Evolutionary conservation across 2,113 vertebrate species (phyloP), one percentile per base, ranked within the genome.

Genomic region (Mus pahari): DNA sequence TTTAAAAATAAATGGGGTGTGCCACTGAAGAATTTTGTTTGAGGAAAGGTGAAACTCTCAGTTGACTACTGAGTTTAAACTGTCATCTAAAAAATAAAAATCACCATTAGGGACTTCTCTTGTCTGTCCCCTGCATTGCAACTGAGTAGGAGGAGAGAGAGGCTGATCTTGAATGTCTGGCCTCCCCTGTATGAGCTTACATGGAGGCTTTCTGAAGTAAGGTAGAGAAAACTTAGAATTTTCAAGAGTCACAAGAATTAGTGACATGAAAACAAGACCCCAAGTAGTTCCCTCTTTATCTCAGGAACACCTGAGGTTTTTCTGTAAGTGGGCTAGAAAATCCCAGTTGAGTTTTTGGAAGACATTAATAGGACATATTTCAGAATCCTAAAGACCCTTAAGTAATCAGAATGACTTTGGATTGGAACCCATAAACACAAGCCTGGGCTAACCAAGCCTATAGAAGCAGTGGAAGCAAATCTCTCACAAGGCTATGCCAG

Each of bases 391-490:
- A 78, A 92, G 60, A 77, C 17, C 77, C 73, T 73, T 86, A 93
- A 81, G 53, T 89, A 58, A 70, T 62, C 74, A 68, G 53, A 42
- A 11, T 82, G 39, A 48, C 39, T 71, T 71, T 91, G 73, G 33
- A 53, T 93, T 66, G 79, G 45, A 93, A 70, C 66, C 60, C 48
- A 24, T 92, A 71, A 95, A 94, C 62, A 50, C 33, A 88, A 92
- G 68, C 81, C 79, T 90, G 74, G 75, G 53, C 50, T 84, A 87
- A 60, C 28, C 2, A 81, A 60, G 22, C 71, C 75, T 81, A 5
- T n/a, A 87, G 45, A 24, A 66, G 77, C 94, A 91, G 2, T 22
- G 26, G 48, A 33, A 86, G 48, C 45, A 39, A 87, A 50, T 70
- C 71, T 84, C 58, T 50, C 73, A 11, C 8, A 9, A 88, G 39